Evolutionary conservation across 2,113 vertebrate species (phyloP), one percentile per base, ranked within the genome.

Genomic region (Channa argus): DNA sequence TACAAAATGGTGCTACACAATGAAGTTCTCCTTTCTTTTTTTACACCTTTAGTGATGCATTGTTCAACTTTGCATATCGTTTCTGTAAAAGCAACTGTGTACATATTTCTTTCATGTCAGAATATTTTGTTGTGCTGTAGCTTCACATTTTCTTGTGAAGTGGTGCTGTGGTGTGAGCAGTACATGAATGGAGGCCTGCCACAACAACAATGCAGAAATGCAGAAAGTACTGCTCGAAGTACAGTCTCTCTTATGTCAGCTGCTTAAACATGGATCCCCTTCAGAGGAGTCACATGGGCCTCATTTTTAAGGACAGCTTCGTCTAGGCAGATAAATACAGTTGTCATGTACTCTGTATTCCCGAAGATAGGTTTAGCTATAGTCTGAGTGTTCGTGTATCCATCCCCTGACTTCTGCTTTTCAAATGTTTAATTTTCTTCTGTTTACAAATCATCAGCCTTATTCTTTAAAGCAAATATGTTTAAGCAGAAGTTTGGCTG

Each of bases 401-500:
- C 24, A 24, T 24, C 24, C 24, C 24, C 24, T 24, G 24, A 24
- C 24, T 24, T 24, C 24, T 24, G 24, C 24, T 24, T 24, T 24
- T 24, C 24, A 24, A 24, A 24, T 24, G 24, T 24, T 24, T 24
- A 24, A 24, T 24, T 24, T 24, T 24, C 24, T 24, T 24, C 24
- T 24, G 24, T 24, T 24, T 1, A 24, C 24, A 24, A 24, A 24
- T 24, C 24, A 24, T 24, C 24, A 24, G 24, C 24, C 24, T 24
- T 24, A 24, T 24, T 24, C 24, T 24, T 24, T 24, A 24, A 24
- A 24, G 24, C 24, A 14, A n/a, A 41, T 13, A 70, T 34, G 38
- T 33, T 37, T 59, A 46, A 53, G 50, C 67, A 55, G 8, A 44
- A 37, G 80, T 73, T 6, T 63, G 66, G 9, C 61, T 38, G 14